Percentiles rank a stretch among this genome's conserved stretches.
Evolutionary conservation across 2,113 vertebrate genomes (phyloP).

Genomic region (Apistogramma diplotaenia): DNA sequence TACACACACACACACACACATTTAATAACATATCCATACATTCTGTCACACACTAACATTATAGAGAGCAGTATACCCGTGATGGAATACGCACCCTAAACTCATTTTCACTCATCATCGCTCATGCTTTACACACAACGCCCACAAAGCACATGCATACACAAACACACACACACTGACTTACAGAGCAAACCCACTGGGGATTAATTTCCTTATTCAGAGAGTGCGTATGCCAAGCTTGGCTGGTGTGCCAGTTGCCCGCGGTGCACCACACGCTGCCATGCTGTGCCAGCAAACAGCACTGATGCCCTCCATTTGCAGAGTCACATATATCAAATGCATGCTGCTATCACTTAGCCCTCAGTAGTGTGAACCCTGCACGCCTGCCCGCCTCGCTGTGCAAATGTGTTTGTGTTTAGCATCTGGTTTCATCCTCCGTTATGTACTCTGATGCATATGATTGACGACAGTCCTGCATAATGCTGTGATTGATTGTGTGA

Average conservation of each 20-base stretch:
- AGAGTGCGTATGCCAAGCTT: conserved; percentile 83
- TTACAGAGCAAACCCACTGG: conserved; percentile 78
- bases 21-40: not conserved
- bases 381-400: not conserved
- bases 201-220: conserved; percentile 94
- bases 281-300: conserved; percentile 94
- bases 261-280: conserved; percentile 93
- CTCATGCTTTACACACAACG: not conserved
- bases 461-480: conserved; percentile 44
- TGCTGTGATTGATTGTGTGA: conserved; percentile 58
- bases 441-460: conserved; percentile 35
- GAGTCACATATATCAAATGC: conserved; percentile 97
- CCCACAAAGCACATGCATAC: conserved; percentile 18
- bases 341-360: conserved; percentile 83
- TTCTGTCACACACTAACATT: not conserved
- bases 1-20: conserved; percentile 25
- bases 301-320: conserved; percentile 96
- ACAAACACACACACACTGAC: conserved; percentile 76
- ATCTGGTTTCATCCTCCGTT: conserved; percentile 46
- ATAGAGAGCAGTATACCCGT: not conserved
- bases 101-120: conserved; percentile 7
- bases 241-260: conserved; percentile 90
- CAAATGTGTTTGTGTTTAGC: conserved; percentile 27
- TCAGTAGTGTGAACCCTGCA: conserved; percentile 52
- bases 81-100: not conserved